phyloP scores from a whole-genome alignment of 1,140 invertebrate species.

The Colletes latitarsis region DNA sequence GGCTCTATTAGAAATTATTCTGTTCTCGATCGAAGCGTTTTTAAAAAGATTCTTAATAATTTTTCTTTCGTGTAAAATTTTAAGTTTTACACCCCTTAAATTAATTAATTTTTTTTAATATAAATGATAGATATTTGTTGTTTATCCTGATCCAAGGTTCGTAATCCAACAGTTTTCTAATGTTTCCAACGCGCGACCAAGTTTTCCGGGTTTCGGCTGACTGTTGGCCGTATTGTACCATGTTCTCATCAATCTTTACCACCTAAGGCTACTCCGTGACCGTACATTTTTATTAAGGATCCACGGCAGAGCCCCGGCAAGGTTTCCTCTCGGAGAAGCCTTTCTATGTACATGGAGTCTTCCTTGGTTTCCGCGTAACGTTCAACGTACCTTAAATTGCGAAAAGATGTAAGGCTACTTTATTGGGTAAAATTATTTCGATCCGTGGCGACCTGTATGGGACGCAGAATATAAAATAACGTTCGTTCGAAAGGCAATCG shows the following conservation, averaged over 20 bases:
- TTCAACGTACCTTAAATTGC: conserved; percentile 27
- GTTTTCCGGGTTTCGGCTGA: too few relatives aligned
- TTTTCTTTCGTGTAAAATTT: too few relatives aligned
- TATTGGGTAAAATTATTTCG: conserved; percentile 3
- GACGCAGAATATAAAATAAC: conserved; percentile 4
- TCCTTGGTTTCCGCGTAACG: background rate
- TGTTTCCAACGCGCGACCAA: too few relatives aligned
- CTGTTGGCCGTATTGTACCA: background rate
- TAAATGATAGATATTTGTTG: too few relatives aligned
- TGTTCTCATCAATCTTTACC: conserved; percentile 31
- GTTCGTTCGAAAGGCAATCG: background rate
- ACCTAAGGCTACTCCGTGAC: conserved; percentile 32
- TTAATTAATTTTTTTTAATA: too few relatives aligned
- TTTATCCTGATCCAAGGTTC: too few relatives aligned
- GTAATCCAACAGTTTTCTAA: too few relatives aligned
- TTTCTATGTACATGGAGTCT: conserved; percentile 15
- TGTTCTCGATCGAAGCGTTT: too few relatives aligned
- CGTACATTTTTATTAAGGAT: conserved; percentile 49
- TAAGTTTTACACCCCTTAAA: too few relatives aligned
- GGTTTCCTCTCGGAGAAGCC: conserved; percentile 22
- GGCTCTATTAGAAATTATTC: too few relatives aligned
- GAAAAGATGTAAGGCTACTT: conserved; percentile 34
- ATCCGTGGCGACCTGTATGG: background rate
- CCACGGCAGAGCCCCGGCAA: background rate
- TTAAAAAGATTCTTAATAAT: too few relatives aligned